These are phyloP conservation scores for Hedychridium roseum DNA, from an alignment of 2,888 invertebrate genomes.

Conservation along the genomic window DNA sequence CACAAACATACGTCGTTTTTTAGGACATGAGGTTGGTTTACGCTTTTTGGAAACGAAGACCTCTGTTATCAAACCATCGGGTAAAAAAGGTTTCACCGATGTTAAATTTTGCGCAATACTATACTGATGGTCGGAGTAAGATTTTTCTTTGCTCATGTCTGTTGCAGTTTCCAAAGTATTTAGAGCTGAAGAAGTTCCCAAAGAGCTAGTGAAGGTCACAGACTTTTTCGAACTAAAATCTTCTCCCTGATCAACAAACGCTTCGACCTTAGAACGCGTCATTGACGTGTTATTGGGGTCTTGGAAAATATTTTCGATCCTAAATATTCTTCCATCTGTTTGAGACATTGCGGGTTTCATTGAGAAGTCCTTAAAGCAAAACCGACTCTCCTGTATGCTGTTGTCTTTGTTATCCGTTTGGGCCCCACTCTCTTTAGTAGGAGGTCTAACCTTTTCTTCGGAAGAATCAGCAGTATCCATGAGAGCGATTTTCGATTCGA, in stretches of 20 bases:
- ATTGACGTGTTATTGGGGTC: slow-evolving; percentile 32
- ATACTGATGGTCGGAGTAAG: not conserved
- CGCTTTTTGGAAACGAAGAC: slow-evolving; percentile 31
- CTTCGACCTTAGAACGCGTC: slow-evolving; percentile 23
- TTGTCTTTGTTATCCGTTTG: slow-evolving; percentile 44
- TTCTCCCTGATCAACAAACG: slow-evolving; percentile 19
- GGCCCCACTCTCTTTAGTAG: slow-evolving; percentile 33
- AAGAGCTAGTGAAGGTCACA: slow-evolving; percentile 45
- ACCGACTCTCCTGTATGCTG: slow-evolving; percentile 13
- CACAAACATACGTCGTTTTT: too few species aligned
- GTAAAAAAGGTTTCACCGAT: too few species aligned
- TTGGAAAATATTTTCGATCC: slow-evolving; percentile 51
- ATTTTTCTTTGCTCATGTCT: slow-evolving; percentile 18
- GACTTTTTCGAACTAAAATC: slow-evolving; percentile 33
- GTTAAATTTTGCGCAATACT: too few species aligned
- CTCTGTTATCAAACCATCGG: slow-evolving; percentile 27
- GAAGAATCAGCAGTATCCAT: slow-evolving; percentile 5
- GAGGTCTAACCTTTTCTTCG: slow-evolving; percentile 3
- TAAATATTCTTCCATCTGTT: slow-evolving; percentile 45
- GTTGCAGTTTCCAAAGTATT: slow-evolving; percentile 33
- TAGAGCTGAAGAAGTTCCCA: slow-evolving; percentile 42
- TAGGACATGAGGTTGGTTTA: too few species aligned
- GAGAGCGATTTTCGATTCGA: slow-evolving; percentile 50
- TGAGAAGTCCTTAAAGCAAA: slow-evolving; percentile 24
- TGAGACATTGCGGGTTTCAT: slow-evolving; percentile 33